phyloP scores from a whole-genome alignment of 2,797 vertebrate genomes.

The Xenentodon cancila region DNA sequence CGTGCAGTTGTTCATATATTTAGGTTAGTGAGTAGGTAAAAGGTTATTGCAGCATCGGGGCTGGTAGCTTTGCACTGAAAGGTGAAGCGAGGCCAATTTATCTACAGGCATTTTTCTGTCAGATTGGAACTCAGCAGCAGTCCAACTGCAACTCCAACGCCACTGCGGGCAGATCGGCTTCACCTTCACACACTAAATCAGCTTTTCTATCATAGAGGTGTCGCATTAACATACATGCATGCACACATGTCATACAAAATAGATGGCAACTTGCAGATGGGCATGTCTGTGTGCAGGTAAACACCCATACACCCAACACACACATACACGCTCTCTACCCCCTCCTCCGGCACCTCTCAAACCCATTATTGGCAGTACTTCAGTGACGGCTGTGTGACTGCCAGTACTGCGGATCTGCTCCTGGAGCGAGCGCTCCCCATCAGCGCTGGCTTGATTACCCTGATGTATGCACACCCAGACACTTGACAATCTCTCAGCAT shows the following conservation, averaged over 20 bases:
- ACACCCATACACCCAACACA: constrained; percentile 46
- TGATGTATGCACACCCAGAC: constrained; percentile 83
- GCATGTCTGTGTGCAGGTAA: constrained; percentile 70
- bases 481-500: constrained; percentile 83
- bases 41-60: constrained; percentile 55
- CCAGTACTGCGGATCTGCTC: constrained; percentile 82
- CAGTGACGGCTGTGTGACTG: constrained; percentile 82
- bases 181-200: constrained; percentile 80
- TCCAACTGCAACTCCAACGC: constrained; percentile 63
- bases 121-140: constrained; percentile 69
- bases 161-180: constrained; percentile 72
- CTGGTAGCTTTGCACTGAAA: constrained; percentile 54
- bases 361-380: constrained; percentile 82
- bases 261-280: constrained; percentile 78
- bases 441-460: constrained; percentile 83
- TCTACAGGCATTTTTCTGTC: constrained; percentile 62
- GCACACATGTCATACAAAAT: constrained; percentile 74
- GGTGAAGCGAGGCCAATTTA: constrained; percentile 60
- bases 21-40: constrained; percentile 22
- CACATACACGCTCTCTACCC: constrained; percentile 55
- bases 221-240: constrained; percentile 78
- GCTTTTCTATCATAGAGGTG: constrained; percentile 78
- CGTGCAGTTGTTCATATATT: background rate
- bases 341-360: constrained; percentile 80
- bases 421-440: constrained; percentile 79